phyloP scores from a whole-genome alignment of 1,140 invertebrate species.

The Hycleus cichorii region DNA sequence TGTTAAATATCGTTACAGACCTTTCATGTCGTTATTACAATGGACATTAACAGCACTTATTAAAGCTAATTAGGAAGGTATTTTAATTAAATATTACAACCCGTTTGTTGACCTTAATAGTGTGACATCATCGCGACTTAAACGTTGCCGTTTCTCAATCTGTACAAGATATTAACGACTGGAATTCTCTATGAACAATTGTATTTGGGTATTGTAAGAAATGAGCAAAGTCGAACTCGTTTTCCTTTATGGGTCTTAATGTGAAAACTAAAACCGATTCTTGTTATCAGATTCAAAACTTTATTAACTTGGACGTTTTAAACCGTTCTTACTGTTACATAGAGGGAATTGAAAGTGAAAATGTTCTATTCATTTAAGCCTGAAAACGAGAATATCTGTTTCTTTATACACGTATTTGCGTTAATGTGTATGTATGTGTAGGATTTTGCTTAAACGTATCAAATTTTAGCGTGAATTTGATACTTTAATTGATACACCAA shows the following conservation, averaged over 20 bases:
- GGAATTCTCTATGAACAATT: no score
- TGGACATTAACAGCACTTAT: constrained; percentile 7
- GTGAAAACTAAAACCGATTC: constrained; percentile 10
- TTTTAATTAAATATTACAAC: constrained; percentile 20
- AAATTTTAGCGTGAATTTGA: no score
- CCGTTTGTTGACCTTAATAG: constrained; percentile 18
- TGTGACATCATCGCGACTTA: constrained; percentile 17
- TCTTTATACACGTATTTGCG: no score
- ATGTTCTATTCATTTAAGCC: no score
- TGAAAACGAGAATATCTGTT: no score
- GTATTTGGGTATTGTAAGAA: no score
- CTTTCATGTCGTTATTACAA: neutral
- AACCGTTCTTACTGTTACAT: neutral
- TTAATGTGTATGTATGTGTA: no score
- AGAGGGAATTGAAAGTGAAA: neutral
- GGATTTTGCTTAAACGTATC: no score
- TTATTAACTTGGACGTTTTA: constrained; percentile 12
- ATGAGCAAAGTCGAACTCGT: no score
- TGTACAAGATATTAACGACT: no score
- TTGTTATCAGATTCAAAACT: constrained; percentile 20
- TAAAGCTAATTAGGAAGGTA: constrained; percentile 19
- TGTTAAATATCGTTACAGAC: neutral
- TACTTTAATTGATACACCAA: no score
- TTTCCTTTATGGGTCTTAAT: no score
- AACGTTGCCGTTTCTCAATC: neutral